Evolutionary conservation across 2,113 vertebrate species (phyloP), one percentile per base, ranked within the genome.

Genomic region (Nycticorax nycticorax): DNA sequence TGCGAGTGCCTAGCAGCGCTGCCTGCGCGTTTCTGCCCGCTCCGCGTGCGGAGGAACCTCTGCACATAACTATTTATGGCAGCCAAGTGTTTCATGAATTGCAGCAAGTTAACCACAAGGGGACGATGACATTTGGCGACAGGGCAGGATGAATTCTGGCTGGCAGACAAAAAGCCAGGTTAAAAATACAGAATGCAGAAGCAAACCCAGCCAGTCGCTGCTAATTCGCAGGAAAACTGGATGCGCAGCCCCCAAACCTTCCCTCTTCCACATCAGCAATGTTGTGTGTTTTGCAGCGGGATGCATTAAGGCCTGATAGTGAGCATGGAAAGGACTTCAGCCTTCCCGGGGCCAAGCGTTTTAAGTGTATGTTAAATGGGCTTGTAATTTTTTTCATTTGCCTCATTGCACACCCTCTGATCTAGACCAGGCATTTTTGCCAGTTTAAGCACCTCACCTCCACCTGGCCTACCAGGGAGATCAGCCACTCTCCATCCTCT

Each of bases 51-150:
- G 72, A 89, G 92, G 82, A 96, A 93, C 91, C 90, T 93, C 93
- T 95, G 93, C 95, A 91, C 90, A 14, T 97, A 96, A 97, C 94
- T 97, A 88, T 94, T 97, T 96, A 89, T 97, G 96, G 97, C 96
- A 97, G 96, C 92, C 96, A 91, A 96, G 96, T 71, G 95, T 96
- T 98, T 97, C 96, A 95, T 89, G 96, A 97, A 97, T 96, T 95
- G 95, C 93, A 95, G 93, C 80, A 80, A 96, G 93, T 93, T 96
- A 96, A 96, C 96, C 95, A 96, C 97, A 80, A 96, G 97, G 96
- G 95, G 92, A 97, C 68, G 93, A 95, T 97, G 97, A 97, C 96
- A 97, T 97, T 97, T 95, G 60, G 64, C 30, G 86, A 96, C 95
- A 97, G 76, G 88, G 88, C 76, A 90, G 89, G 93, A 95, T 62